phyloP scores from a whole-genome alignment of 2,113 vertebrate species.

The Cricetomys ansorgei region DNA sequence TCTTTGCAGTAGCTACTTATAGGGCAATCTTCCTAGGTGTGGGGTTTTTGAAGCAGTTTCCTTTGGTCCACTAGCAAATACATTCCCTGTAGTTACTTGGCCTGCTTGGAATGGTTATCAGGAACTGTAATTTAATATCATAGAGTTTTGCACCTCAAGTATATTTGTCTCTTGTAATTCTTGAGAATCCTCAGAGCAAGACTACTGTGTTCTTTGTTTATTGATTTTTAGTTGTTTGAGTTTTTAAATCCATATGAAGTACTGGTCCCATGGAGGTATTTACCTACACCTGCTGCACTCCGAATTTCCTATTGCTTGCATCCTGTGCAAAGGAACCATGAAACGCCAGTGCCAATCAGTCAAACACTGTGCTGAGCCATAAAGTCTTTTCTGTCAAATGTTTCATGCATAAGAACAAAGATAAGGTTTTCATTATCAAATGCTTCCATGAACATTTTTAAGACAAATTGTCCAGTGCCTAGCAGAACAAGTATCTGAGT shows the following conservation, averaged over 20 bases:
- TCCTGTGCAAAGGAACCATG: background rate
- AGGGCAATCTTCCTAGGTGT: background rate
- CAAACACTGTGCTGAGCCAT: background rate
- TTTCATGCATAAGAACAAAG: background rate
- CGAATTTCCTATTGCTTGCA: background rate
- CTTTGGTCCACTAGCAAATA: background rate
- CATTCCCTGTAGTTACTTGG: background rate
- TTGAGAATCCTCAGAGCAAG: background rate
- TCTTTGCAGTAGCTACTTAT: background rate
- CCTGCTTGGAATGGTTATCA: background rate
- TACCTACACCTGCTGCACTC: too few relatives aligned
- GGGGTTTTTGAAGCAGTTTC: background rate
- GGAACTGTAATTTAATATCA: background rate
- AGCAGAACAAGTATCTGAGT: constrained; percentile 25
- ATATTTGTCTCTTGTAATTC: background rate
- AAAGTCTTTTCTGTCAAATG: background rate
- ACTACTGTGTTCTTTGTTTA: background rate
- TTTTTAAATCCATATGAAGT: background rate
- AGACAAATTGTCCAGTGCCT: constrained; percentile 7
- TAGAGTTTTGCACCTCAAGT: background rate
- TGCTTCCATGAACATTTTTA: background rate
- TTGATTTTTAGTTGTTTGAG: background rate
- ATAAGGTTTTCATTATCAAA: constrained; percentile 13
- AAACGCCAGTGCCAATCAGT: background rate
- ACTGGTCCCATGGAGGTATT: too few relatives aligned